A percentile compares a stretch with the other conserved stretches of the same genome.
These are phyloP conservation scores for Drosophila prosaltans DNA, from an alignment of 1,140 invertebrate genomes.

Conservation along the genomic window DNA sequence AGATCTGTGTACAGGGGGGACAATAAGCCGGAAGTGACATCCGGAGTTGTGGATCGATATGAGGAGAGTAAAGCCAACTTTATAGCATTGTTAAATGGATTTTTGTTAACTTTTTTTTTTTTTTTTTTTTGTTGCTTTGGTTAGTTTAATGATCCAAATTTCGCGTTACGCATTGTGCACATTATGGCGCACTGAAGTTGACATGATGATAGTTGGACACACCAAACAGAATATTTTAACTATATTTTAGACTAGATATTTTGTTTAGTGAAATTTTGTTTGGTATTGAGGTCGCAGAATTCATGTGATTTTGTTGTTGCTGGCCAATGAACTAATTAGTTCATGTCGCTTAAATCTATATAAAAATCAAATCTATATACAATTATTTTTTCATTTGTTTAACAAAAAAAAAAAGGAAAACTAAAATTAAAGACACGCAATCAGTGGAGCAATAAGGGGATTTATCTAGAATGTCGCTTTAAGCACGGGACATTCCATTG, in stretches of 20 bases:
- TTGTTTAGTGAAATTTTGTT: constrained; percentile 43
- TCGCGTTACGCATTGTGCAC: constrained; percentile 80
- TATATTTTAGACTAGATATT: constrained; percentile 43
- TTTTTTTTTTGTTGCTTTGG: constrained; percentile 5
- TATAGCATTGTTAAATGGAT: constrained; percentile 55
- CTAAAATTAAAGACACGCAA: constrained; percentile 31
- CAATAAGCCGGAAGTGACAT: constrained; percentile 81
- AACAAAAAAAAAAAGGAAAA: neutral
- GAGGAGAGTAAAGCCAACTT: constrained; percentile 63
- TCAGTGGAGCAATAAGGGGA: constrained; percentile 35
- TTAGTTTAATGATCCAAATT: constrained; percentile 80
- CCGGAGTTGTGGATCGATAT: constrained; percentile 81
- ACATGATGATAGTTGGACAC: neutral
- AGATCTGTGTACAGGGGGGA: constrained; percentile 37
- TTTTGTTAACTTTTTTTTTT: neutral
- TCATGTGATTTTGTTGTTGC: constrained; percentile 49
- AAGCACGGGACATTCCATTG: constrained; percentile 1
- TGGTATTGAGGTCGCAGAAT: constrained; percentile 65
- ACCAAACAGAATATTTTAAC: constrained; percentile 44
- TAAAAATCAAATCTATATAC: constrained; percentile 2
- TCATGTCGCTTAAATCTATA: neutral
- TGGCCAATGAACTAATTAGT: constrained; percentile 65
- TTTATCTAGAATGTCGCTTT: constrained; percentile 48
- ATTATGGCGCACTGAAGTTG: constrained; percentile 55
- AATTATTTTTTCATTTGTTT: constrained; percentile 15